These are phyloP conservation scores for Aethes cnicana DNA, from an alignment of 2,888 invertebrate species.

Conservation along the genomic window DNA sequence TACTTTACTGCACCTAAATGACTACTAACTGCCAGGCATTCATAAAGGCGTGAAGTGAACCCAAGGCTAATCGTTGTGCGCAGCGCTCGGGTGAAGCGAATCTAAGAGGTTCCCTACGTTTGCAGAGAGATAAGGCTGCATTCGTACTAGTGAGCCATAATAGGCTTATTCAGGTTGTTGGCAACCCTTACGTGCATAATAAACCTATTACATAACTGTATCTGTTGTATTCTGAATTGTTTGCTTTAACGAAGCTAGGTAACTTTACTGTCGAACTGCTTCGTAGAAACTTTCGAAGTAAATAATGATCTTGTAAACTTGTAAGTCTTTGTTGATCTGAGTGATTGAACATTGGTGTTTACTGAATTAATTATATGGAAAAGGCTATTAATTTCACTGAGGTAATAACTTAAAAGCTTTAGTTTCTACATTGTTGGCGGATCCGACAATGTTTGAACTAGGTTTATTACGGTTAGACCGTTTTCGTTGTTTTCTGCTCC, in stretches of 20 bases:
- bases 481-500: constrained; percentile 21
- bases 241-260: constrained; percentile 19
- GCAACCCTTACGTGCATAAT: background rate
- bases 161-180: constrained; percentile 21
- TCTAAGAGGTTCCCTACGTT: constrained; percentile 33
- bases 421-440: background rate
- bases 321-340: constrained; percentile 13
- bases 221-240: constrained; percentile 12
- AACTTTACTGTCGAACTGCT: constrained; percentile 10
- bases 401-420: background rate
- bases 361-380: no score
- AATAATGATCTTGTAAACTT: background rate
- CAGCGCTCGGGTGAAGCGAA: constrained; percentile 3
- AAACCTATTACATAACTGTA: constrained; percentile 6
- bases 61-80: background rate
- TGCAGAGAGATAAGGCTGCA: constrained; percentile 44
- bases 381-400: no score
- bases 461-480: constrained; percentile 18
- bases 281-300: constrained; percentile 17
- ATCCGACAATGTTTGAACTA: background rate
- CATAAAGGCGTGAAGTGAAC: constrained; percentile 9
- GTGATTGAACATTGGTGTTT: no score
- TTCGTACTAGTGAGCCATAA: constrained; percentile 45
- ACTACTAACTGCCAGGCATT: background rate
- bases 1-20: background rate